phyloP scores from a whole-genome alignment of 2,797 vertebrate genomes.

The Urophycis tenuis region DNA sequence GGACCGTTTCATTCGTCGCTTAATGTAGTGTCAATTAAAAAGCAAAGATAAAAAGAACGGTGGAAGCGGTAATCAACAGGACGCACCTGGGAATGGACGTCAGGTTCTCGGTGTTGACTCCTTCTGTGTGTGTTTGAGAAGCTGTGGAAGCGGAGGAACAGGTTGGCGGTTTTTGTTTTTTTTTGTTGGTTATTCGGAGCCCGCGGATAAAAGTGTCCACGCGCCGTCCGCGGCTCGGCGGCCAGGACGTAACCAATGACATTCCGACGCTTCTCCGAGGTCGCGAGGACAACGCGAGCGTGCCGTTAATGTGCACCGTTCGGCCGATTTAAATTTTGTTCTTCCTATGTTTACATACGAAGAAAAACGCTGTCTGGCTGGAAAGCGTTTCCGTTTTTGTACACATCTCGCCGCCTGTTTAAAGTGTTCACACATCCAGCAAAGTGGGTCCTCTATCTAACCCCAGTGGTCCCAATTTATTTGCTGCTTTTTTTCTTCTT shows the following conservation, averaged over 20 bases:
- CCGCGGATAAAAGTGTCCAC: background rate
- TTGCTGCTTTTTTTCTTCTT: conserved; percentile 14
- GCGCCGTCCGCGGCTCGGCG: background rate
- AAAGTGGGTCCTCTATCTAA: background rate
- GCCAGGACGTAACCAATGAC: background rate
- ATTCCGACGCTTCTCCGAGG: conserved; percentile 1
- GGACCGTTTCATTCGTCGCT: background rate
- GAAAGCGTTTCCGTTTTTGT: background rate
- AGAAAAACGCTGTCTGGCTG: background rate
- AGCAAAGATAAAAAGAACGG: background rate
- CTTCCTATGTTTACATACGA: background rate
- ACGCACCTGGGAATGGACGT: conserved; percentile 1
- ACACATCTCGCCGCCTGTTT: background rate
- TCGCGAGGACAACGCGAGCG: conserved; percentile 5
- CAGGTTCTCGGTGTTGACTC: background rate
- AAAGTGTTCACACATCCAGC: background rate
- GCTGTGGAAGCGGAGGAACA: conserved; percentile 1
- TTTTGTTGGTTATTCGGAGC: background rate
- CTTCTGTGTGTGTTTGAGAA: background rate
- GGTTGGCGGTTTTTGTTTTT: background rate
- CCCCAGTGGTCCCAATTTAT: background rate
- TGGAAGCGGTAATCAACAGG: background rate
- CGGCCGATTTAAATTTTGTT: background rate
- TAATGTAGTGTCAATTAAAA: background rate
- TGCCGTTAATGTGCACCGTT: background rate